Evolutionary conservation across 2,113 vertebrate species (phyloP).

Genomic region (Prunella himalayana): DNA sequence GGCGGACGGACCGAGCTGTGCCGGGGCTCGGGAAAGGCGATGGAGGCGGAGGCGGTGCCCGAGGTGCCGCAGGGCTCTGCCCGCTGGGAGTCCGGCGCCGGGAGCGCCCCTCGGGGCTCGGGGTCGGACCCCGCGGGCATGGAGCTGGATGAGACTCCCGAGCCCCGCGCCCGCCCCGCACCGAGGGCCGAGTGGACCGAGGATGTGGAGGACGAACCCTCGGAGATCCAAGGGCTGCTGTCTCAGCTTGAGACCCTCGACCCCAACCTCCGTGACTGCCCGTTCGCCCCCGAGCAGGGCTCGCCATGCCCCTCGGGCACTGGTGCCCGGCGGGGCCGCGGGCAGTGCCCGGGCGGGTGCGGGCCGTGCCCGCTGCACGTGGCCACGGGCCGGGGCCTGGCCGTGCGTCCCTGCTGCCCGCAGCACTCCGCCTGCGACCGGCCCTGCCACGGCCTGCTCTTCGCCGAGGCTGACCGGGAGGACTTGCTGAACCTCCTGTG

Average conservation of each 20-base stretch:
- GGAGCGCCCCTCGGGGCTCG: rapidly evolving
- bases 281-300: neutral
- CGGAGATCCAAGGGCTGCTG: constrained; percentile 76
- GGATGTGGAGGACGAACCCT: constrained; percentile 66
- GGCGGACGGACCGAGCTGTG: neutral
- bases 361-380: constrained; percentile 69
- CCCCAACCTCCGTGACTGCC: neutral
- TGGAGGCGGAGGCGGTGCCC: neutral
- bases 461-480: constrained; percentile 76
- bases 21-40: neutral
- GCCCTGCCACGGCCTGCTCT: constrained; percentile 78
- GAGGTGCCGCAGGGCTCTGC: neutral
- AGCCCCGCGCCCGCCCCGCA: neutral
- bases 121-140: neutral
- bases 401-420: neutral
- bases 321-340: neutral
- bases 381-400: constrained; percentile 63
- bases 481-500: constrained; percentile 81
- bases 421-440: neutral
- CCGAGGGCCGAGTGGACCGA: neutral
- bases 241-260: constrained; percentile 73
- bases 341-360: neutral
- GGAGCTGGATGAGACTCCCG: constrained; percentile 36
- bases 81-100: neutral
- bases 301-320: neutral